Conservation (phyloP, 2,797 vertebrate species). For the Rhadinocentrus ornatus region DNA sequence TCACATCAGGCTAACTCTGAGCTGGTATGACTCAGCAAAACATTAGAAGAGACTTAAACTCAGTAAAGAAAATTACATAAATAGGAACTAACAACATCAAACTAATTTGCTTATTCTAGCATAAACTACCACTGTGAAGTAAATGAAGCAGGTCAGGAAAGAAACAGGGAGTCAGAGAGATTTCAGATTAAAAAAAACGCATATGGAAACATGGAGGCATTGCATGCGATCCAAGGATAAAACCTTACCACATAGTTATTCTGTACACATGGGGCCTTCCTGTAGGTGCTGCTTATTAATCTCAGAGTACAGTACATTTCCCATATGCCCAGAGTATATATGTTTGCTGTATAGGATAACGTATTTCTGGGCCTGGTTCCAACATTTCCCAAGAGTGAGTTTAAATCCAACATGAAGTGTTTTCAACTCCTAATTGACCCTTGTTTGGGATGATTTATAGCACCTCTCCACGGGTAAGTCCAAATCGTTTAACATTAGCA, state of each 20-base stretch:
- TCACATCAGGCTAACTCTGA: slow-evolving; percentile 52
- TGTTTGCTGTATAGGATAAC: slow-evolving; percentile 52
- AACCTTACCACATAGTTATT: background rate
- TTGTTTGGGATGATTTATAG: slow-evolving; percentile 79
- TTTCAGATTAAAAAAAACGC: background rate
- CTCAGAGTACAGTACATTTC: slow-evolving; percentile 4
- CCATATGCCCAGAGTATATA: slow-evolving; percentile 39
- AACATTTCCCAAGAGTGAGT: slow-evolving; percentile 74
- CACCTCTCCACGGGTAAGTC: slow-evolving; percentile 63
- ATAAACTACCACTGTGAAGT: slow-evolving; percentile 27
- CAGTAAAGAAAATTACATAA: slow-evolving; percentile 23
- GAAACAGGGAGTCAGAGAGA: slow-evolving; percentile 22
- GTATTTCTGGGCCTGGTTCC: slow-evolving; percentile 72
- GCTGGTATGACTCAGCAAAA: slow-evolving; percentile 57
- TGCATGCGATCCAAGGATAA: background rate
- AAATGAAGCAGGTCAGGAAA: slow-evolving; percentile 21
- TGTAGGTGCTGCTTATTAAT: slow-evolving; percentile 9
- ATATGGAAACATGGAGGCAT: background rate
- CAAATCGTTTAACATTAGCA: slow-evolving; percentile 80
- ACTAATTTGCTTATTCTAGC: slow-evolving; percentile 31
- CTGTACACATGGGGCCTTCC: background rate
- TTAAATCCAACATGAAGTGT: slow-evolving; percentile 68
- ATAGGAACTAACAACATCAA: slow-evolving; percentile 33
- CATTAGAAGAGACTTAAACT: slow-evolving; percentile 15
- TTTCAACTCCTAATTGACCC: slow-evolving; percentile 78